phyloP scores from a whole-genome alignment of 2,888 invertebrate genomes.

The Gymnosoma rotundatum region DNA sequence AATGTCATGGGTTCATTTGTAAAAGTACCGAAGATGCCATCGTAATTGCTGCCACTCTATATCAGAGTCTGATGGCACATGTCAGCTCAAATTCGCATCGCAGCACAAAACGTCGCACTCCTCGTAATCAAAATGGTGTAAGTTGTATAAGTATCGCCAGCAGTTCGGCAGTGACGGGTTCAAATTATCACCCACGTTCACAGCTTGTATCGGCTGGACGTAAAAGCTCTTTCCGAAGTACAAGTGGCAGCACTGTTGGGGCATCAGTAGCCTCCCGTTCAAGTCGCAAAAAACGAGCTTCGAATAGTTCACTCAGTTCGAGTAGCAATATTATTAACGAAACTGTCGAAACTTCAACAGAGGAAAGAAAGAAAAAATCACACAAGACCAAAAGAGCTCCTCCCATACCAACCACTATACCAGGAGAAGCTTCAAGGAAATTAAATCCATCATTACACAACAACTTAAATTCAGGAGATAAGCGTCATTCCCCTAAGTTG shows the following conservation, averaged over 20 bases:
- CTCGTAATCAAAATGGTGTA: slow-evolving; percentile 88
- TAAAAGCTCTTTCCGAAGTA: slow-evolving; percentile 78
- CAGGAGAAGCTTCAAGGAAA: slow-evolving; percentile 58
- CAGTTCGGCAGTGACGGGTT: slow-evolving; percentile 83
- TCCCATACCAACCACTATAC: slow-evolving; percentile 80
- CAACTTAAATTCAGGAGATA: slow-evolving; percentile 29
- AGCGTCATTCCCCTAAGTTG: slow-evolving; percentile 24
- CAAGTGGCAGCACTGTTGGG: slow-evolving; percentile 73
- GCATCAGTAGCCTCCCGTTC: slow-evolving; percentile 84
- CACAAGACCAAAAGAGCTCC: slow-evolving; percentile 84
- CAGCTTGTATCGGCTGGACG: slow-evolving; percentile 76
- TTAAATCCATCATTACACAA: slow-evolving; percentile 44
- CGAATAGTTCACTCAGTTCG: slow-evolving; percentile 85
- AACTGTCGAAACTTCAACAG: slow-evolving; percentile 82
- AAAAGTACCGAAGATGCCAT: slow-evolving; percentile 95
- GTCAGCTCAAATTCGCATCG: slow-evolving; percentile 84
- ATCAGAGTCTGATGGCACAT: slow-evolving; percentile 92
- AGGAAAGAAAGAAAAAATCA: slow-evolving; percentile 84
- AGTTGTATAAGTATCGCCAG: slow-evolving; percentile 90
- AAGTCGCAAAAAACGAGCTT: slow-evolving; percentile 88
- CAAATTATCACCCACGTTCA: slow-evolving; percentile 78
- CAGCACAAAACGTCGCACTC: slow-evolving; percentile 83
- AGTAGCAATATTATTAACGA: slow-evolving; percentile 84
- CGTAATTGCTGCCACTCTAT: slow-evolving; percentile 94
- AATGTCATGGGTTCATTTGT: slow-evolving; percentile 96